Conservation (phyloP, 2,888 invertebrate genomes). For the Zygogramma bicolorata region DNA sequence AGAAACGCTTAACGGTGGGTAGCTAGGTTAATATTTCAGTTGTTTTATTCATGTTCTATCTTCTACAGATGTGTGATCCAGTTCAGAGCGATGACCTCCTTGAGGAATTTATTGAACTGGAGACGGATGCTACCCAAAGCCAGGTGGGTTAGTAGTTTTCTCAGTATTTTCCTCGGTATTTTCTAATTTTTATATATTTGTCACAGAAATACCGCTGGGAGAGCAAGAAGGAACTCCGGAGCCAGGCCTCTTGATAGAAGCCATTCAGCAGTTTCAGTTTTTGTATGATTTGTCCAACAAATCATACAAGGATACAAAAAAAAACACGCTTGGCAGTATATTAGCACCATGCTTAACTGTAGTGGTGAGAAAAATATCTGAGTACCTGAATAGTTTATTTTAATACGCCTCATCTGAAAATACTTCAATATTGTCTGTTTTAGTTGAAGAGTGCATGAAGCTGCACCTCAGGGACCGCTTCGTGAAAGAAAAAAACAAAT, state of each 20-base stretch:
- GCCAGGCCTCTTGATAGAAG: slow-evolving; percentile 7
- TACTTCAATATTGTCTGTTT: slow-evolving; percentile 12
- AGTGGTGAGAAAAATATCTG: slow-evolving; percentile 9
- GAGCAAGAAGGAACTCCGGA: slow-evolving; percentile 3
- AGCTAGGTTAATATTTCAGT: slow-evolving; percentile 5
- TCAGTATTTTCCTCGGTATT: not conserved
- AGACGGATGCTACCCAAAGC: slow-evolving; percentile 3
- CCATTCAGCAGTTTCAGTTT: slow-evolving; percentile 3
- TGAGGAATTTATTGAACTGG: slow-evolving; percentile 13
- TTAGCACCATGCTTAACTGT: slow-evolving; percentile 6
- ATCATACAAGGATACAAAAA: slow-evolving; percentile 8
- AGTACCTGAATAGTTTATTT: slow-evolving; percentile 13
- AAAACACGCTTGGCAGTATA: slow-evolving; percentile 10
- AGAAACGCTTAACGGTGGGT: not conserved
- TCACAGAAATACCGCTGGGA: slow-evolving; percentile 1
- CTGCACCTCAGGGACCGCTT: slow-evolving; percentile 14
- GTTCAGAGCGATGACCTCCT: not conserved
- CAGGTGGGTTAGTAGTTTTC: slow-evolving; percentile 1
- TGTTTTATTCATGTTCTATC: not conserved
- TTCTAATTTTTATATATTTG: not conserved
- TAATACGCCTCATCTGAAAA: slow-evolving; percentile 2
- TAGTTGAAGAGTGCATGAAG: slow-evolving; percentile 22
- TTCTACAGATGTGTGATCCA: slow-evolving; percentile 3
- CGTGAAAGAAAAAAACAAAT: not conserved
- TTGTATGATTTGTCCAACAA: slow-evolving; percentile 13